Conservation (phyloP, 2,797 vertebrate genomes). For the Lateolabrax maculatus region DNA sequence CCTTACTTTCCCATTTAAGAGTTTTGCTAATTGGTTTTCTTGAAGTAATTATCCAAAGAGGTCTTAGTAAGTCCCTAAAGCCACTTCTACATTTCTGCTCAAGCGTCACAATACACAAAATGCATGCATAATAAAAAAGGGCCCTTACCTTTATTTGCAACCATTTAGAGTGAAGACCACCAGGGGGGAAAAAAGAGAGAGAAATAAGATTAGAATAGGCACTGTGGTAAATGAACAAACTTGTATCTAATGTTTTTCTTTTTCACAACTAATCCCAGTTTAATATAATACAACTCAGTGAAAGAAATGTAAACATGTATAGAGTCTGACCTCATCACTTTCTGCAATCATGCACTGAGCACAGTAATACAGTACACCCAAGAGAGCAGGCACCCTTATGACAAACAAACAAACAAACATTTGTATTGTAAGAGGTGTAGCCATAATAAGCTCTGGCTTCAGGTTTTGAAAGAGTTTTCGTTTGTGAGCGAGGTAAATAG, state of each 20-base stretch:
- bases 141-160: conserved; percentile 79
- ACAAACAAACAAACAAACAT: not conserved
- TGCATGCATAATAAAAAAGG: conserved; percentile 56
- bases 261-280: conserved; percentile 3
- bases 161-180: conserved; percentile 57
- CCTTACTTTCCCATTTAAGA: conserved; percentile 65
- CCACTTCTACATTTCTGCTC: conserved; percentile 54
- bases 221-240: conserved; percentile 32
- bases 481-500: not conserved
- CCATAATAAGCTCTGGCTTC: not conserved
- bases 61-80: conserved; percentile 60
- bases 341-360: not conserved
- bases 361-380: not conserved
- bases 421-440: too few species aligned
- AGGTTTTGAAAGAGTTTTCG: not conserved
- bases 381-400: not conserved
- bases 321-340: not conserved
- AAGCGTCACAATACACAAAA: conserved; percentile 51
- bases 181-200: conserved; percentile 44
- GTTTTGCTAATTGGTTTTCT: conserved; percentile 75
- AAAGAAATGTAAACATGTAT: not conserved
- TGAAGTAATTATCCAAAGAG: conserved; percentile 75
- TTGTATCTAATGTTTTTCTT: conserved; percentile 7
- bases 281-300: not conserved
- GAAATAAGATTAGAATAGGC: conserved; percentile 55